These are phyloP conservation scores for Eupithecia insigniata DNA, from an alignment of 2,888 invertebrate genomes.

Conservation along the genomic window DNA sequence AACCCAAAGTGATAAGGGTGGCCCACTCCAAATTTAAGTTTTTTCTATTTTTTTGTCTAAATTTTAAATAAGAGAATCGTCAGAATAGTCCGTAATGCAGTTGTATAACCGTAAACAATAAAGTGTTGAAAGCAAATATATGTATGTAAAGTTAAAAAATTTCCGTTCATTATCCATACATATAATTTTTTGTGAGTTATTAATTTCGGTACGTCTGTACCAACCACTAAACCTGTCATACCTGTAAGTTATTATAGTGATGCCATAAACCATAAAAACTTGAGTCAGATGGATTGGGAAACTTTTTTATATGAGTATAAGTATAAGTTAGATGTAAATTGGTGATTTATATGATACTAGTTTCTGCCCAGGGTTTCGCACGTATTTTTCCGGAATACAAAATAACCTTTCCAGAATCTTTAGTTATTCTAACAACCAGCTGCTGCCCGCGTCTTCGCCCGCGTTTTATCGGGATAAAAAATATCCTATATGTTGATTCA, in stretches of 20 bases:
- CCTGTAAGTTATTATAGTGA: not conserved
- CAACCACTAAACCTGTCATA: not conserved
- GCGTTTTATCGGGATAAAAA: too few species aligned
- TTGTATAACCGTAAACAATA: not conserved
- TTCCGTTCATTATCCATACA: not conserved
- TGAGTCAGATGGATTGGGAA: not conserved
- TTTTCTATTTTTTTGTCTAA: too few species aligned
- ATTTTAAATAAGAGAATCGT: too few species aligned
- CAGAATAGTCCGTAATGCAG: not conserved
- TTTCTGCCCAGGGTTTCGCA: not conserved
- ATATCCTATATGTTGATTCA: too few species aligned
- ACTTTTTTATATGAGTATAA: not conserved
- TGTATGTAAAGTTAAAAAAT: not conserved
- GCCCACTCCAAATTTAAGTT: too few species aligned
- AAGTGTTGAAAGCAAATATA: not conserved
- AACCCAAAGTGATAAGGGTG: too few species aligned
- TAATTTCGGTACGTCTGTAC: not conserved
- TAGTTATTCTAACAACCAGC: too few species aligned
- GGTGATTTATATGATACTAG: not conserved
- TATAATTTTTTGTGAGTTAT: not conserved
- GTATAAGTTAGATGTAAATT: not conserved
- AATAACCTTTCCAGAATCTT: too few species aligned
- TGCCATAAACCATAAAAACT: not conserved
- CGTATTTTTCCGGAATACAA: not conserved
- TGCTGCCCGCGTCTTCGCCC: too few species aligned